phyloP scores from a whole-genome alignment of 2,113 vertebrate genomes.

The Ammospiza nelsoni region DNA sequence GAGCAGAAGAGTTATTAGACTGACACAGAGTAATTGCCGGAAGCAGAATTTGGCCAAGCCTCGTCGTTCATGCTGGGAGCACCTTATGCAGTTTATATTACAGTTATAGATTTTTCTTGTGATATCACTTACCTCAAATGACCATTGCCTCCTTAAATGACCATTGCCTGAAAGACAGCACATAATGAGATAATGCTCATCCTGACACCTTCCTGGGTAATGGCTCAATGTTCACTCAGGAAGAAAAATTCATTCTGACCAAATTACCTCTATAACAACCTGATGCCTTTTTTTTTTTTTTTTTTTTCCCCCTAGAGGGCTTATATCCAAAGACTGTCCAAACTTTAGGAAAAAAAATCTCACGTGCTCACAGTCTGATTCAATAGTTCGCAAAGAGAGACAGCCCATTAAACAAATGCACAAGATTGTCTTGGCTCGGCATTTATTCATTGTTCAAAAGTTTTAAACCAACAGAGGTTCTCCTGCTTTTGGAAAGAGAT shows the following conservation, averaged over 20 bases:
- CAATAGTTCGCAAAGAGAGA: not conserved
- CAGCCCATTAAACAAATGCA: not conserved
- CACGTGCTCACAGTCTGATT: not conserved
- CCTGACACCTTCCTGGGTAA: slow-evolving; percentile 5
- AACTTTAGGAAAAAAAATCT: not conserved
- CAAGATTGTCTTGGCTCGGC: not conserved
- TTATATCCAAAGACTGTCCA: not conserved
- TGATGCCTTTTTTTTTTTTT: not conserved
- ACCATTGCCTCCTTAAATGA: slow-evolving; percentile 31
- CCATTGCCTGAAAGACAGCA: slow-evolving; percentile 14
- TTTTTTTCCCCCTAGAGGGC: not conserved
- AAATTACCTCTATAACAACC: not conserved
- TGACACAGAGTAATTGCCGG: slow-evolving; percentile 54
- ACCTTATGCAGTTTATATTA: slow-evolving; percentile 54
- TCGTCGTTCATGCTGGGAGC: slow-evolving; percentile 20
- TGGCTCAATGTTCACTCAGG: not conserved
- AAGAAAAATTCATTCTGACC: not conserved
- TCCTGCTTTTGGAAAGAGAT: not conserved
- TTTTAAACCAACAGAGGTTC: slow-evolving; percentile 11
- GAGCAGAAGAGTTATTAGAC: slow-evolving; percentile 27
- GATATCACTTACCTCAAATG: slow-evolving; percentile 34
- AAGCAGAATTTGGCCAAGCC: slow-evolving; percentile 42
- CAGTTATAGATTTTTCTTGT: slow-evolving; percentile 37
- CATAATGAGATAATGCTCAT: not conserved
- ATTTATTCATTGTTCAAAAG: slow-evolving; percentile 36